Evolutionary conservation across 2,797 vertebrate genomes (phyloP).

Genomic region (Poeciliopsis infans): DNA sequence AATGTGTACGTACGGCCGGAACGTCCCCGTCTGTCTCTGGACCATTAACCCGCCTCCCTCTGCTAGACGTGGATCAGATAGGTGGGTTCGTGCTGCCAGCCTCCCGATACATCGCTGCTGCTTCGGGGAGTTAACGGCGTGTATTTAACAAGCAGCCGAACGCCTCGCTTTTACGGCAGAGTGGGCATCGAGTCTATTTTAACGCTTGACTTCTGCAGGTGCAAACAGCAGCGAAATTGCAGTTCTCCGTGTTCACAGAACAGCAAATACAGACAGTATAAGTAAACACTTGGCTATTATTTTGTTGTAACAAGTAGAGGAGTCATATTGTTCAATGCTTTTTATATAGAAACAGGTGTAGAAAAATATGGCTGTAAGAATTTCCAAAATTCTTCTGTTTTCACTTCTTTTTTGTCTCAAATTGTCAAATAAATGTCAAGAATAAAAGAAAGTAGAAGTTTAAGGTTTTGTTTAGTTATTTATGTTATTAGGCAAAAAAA

Average conservation of each 20-base stretch:
- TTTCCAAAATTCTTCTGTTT: background rate
- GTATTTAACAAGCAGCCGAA: conserved; percentile 60
- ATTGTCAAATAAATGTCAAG: background rate
- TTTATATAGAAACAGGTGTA: background rate
- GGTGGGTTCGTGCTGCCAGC: conserved; percentile 65
- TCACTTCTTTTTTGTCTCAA: background rate
- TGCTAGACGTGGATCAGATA: conserved; percentile 74
- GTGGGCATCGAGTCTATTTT: conserved; percentile 39
- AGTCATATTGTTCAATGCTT: background rate
- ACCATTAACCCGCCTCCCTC: conserved; percentile 76
- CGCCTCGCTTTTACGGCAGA: conserved; percentile 40
- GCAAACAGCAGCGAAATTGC: conserved; percentile 41
- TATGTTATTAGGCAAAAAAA: background rate
- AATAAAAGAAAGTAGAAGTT: background rate
- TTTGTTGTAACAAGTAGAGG: conserved; percentile 25
- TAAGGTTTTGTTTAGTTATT: background rate
- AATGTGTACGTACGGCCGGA: conserved; percentile 43
- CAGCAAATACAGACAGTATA: conserved; percentile 30
- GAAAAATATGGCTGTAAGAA: background rate
- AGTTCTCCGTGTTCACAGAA: conserved; percentile 20
- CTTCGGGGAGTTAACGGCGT: conserved; percentile 47
- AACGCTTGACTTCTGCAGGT: conserved; percentile 46
- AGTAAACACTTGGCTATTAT: background rate
- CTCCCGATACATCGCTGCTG: conserved; percentile 36
- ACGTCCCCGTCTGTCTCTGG: conserved; percentile 75